phyloP scores from a whole-genome alignment of 2,113 vertebrate species.

The Rhinolophus ferrumequinum region DNA sequence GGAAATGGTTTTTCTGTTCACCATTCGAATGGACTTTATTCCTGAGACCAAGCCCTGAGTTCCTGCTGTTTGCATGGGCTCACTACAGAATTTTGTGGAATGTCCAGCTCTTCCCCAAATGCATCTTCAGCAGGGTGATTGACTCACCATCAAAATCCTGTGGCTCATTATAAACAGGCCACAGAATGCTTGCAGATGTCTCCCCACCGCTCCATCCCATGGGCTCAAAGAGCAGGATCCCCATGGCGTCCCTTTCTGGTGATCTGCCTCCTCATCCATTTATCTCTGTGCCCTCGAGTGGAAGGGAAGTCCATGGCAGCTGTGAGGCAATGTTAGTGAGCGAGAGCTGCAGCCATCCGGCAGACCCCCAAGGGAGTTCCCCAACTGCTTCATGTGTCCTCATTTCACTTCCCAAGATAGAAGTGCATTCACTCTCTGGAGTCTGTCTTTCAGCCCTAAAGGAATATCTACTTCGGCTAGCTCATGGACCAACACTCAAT shows the following conservation, averaged over 20 bases:
- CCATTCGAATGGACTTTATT: background rate
- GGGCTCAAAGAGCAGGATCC: background rate
- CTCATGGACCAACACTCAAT: background rate
- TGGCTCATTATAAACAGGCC: background rate
- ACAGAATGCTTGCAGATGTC: background rate
- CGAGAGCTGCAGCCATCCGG: background rate
- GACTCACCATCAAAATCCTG: background rate
- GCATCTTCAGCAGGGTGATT: background rate
- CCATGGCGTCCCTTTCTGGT: background rate
- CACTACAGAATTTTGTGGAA: background rate
- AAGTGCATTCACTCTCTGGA: background rate
- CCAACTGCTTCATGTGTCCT: background rate
- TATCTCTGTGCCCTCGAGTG: background rate
- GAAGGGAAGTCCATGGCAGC: background rate
- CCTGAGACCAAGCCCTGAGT: background rate
- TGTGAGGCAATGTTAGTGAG: background rate
- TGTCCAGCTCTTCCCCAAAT: background rate
- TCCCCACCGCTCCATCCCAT: too few species aligned
- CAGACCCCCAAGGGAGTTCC: background rate
- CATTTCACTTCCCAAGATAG: background rate
- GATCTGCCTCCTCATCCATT: fast-evolving
- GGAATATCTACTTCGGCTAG: background rate
- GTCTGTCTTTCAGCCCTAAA: background rate
- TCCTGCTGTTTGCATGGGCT: background rate
- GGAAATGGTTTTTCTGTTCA: background rate